Evolutionary conservation across 2,888 invertebrate species (phyloP).

Genomic region (Molanna angustata): DNA sequence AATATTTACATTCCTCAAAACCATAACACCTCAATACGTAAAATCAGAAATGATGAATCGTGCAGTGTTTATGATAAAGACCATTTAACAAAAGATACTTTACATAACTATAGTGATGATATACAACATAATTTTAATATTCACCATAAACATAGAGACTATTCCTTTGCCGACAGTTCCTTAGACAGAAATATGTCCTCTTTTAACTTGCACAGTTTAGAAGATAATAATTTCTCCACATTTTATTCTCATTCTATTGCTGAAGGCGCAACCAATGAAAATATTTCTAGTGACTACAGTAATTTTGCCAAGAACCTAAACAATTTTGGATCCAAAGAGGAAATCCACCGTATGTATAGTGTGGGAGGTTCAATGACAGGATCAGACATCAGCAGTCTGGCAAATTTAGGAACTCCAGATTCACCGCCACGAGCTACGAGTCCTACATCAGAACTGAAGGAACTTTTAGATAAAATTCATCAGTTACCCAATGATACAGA

Average conservation of each 20-base stretch:
- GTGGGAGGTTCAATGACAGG: conserved; percentile 49
- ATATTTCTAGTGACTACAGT: conserved; percentile 30
- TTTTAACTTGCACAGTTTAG: conserved; percentile 28
- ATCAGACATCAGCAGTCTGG: conserved; percentile 68
- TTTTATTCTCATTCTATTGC: conserved; percentile 26
- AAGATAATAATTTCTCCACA: conserved; percentile 29
- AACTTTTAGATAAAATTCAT: conserved; percentile 70
- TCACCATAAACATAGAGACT: conserved; percentile 20
- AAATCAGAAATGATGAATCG: conserved; percentile 15
- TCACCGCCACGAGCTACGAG: conserved; percentile 83
- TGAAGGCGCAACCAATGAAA: conserved; percentile 22
- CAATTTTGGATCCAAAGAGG: conserved; percentile 31
- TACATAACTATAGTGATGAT: conserved; percentile 14
- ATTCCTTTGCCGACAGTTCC: conserved; percentile 22
- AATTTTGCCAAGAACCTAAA: conserved; percentile 30
- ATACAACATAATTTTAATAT: conserved; percentile 12
- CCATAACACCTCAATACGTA: conserved; percentile 3
- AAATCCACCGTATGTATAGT: conserved; percentile 28
- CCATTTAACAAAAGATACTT: conserved; percentile 1
- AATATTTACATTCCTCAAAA: conserved; percentile 10
- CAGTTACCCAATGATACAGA: conserved; percentile 42
- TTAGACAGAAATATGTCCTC: conserved; percentile 27
- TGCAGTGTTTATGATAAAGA: conserved; percentile 1
- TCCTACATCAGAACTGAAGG: conserved; percentile 72
- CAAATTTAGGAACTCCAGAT: conserved; percentile 63